A percentile compares a stretch with the other conserved stretches of the same genome.
These are phyloP conservation scores for Galendromus occidentalis DNA, from an alignment of 1,140 invertebrate species.

Conservation along the genomic window DNA sequence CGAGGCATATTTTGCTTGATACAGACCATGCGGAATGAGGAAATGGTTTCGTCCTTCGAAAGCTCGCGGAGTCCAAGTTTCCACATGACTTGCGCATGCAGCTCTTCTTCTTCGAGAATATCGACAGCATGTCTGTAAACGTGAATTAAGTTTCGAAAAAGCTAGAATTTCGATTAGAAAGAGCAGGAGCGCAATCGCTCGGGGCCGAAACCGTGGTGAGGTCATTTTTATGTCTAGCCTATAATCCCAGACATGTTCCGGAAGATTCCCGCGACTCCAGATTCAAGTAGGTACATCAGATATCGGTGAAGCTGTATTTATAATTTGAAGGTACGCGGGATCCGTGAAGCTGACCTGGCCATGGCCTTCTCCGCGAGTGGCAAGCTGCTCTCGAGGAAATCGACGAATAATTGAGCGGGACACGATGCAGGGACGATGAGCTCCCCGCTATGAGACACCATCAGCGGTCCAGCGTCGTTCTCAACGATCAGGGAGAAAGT, in stretches of 20 bases:
- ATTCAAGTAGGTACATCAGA: too few species aligned
- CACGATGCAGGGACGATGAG: constrained; percentile 74
- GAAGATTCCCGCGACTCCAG: too few species aligned
- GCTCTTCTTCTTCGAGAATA: not conserved
- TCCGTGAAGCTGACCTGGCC: constrained; percentile 50
- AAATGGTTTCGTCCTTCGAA: not conserved
- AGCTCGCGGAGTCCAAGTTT: not conserved
- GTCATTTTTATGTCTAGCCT: too few species aligned
- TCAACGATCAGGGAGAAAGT: not conserved
- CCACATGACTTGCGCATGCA: not conserved
- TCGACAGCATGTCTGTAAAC: not conserved
- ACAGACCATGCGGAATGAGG: not conserved
- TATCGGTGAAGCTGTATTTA: too few species aligned
- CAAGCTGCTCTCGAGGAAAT: constrained; percentile 57
- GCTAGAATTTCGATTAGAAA: too few species aligned
- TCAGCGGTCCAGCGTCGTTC: constrained; percentile 58
- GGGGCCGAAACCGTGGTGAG: too few species aligned
- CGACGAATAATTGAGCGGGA: constrained; percentile 57
- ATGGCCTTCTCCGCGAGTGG: constrained; percentile 45
- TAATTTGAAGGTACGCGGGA: too few species aligned
- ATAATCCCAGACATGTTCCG: too few species aligned
- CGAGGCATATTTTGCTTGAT: too few species aligned
- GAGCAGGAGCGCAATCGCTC: too few species aligned
- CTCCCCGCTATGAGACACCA: constrained; percentile 78
- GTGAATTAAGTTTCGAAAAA: too few species aligned